Conservation (phyloP, 2,113 vertebrate species). For the Sinosuthora webbiana region DNA sequence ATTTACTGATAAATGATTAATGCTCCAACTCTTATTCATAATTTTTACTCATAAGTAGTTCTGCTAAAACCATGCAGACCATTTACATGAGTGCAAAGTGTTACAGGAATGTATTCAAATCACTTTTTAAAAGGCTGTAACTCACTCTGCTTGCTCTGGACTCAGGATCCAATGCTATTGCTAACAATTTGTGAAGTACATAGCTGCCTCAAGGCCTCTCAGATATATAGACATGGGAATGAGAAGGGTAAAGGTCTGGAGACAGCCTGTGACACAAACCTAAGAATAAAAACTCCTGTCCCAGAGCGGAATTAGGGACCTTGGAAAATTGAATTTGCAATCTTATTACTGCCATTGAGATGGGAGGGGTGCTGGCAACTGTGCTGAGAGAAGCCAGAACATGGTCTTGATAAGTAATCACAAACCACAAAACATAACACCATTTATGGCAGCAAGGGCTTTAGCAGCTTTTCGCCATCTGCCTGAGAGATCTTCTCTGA, state of each 20-base stretch:
- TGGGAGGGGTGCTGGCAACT: background rate
- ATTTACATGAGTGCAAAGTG: background rate
- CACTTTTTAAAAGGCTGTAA: background rate
- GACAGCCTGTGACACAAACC: background rate
- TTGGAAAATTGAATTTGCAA: background rate
- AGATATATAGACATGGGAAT: background rate
- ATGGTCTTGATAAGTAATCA: background rate
- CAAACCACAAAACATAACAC: background rate
- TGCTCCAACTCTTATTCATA: background rate
- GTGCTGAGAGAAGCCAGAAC: background rate
- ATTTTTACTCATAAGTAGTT: background rate
- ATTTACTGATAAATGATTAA: background rate
- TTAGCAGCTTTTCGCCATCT: background rate
- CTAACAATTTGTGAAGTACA: background rate
- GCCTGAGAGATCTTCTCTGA: background rate
- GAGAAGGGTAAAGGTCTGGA: background rate
- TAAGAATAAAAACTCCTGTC: background rate
- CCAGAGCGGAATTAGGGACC: background rate
- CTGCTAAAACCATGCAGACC: background rate
- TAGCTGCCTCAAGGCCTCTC: background rate
- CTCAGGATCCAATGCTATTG: background rate
- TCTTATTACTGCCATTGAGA: background rate
- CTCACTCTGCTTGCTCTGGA: background rate
- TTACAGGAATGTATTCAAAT: background rate
- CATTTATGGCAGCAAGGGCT: background rate